phyloP scores from a whole-genome alignment of 2,797 vertebrate genomes.

The Mormyrus proboscirostris region DNA sequence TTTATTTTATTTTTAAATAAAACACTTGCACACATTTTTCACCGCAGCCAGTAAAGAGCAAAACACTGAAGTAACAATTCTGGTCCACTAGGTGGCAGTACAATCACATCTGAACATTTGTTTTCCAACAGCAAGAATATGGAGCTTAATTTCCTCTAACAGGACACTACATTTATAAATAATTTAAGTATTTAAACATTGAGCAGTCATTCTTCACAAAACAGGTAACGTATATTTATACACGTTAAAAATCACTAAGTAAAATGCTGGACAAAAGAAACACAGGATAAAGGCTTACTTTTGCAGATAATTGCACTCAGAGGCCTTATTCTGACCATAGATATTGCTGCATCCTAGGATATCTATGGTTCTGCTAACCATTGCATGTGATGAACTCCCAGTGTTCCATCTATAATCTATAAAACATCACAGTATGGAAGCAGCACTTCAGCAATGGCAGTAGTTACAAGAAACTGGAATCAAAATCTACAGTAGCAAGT shows the following conservation, averaged over 20 bases:
- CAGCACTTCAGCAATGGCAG: slow-evolving; percentile 52
- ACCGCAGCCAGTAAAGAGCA: slow-evolving; percentile 53
- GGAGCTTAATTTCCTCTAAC: slow-evolving; percentile 79
- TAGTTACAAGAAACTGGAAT: slow-evolving; percentile 43
- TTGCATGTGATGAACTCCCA: slow-evolving; percentile 46
- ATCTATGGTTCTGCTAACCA: slow-evolving; percentile 40
- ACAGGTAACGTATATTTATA: slow-evolving; percentile 66
- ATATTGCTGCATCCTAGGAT: slow-evolving; percentile 33
- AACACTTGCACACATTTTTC: slow-evolving; percentile 61
- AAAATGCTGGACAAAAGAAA: slow-evolving; percentile 50
- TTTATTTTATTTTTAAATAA: slow-evolving; percentile 68
- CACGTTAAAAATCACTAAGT: slow-evolving; percentile 53
- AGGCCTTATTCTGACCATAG: slow-evolving; percentile 39
- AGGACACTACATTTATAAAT: slow-evolving; percentile 77
- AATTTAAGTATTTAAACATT: slow-evolving; percentile 88
- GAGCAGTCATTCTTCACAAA: slow-evolving; percentile 75
- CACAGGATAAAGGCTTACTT: slow-evolving; percentile 46
- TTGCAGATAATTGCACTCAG: slow-evolving; percentile 45
- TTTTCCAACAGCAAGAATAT: slow-evolving; percentile 67
- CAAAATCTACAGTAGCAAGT: slow-evolving; percentile 56
- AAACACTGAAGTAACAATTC: slow-evolving; percentile 71
- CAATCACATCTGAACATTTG: slow-evolving; percentile 69
- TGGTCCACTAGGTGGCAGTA: slow-evolving; percentile 72
- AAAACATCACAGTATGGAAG: slow-evolving; percentile 46
- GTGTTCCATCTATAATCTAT: slow-evolving; percentile 50